Conservation (phyloP, 1,140 invertebrate genomes). For the Vanessa atalanta region DNA sequence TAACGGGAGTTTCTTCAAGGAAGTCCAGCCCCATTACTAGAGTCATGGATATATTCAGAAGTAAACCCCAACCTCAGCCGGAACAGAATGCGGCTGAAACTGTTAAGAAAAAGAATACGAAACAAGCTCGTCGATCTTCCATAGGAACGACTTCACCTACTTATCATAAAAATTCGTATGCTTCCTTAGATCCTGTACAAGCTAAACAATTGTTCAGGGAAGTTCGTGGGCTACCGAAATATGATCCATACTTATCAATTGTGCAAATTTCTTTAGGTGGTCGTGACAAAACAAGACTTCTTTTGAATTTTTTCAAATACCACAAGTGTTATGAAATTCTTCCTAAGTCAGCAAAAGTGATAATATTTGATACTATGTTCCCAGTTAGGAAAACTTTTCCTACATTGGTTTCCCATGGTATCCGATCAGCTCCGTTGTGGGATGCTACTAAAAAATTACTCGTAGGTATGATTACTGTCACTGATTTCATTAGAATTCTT, state of each 20-base stretch:
- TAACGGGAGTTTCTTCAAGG: slow-evolving; percentile 71
- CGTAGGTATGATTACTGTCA: slow-evolving; percentile 75
- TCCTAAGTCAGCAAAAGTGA: slow-evolving; percentile 77
- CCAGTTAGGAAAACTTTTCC: slow-evolving; percentile 76
- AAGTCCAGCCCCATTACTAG: slow-evolving; percentile 74
- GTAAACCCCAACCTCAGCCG: slow-evolving; percentile 62
- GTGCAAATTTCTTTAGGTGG: slow-evolving; percentile 77
- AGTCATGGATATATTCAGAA: slow-evolving; percentile 76
- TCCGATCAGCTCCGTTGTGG: slow-evolving; percentile 74
- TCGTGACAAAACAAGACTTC: slow-evolving; percentile 73
- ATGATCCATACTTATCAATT: slow-evolving; percentile 76
- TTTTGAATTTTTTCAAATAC: slow-evolving; percentile 77
- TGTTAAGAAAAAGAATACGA: slow-evolving; percentile 64
- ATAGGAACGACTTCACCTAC: slow-evolving; percentile 75
- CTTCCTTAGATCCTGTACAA: slow-evolving; percentile 69
- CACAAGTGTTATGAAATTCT: slow-evolving; percentile 77
- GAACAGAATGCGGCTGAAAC: slow-evolving; percentile 54
- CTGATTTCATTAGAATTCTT: slow-evolving; percentile 74
- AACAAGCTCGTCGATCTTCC: slow-evolving; percentile 67
- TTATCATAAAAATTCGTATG: slow-evolving; percentile 77
- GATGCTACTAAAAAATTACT: slow-evolving; percentile 72
- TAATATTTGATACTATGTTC: slow-evolving; percentile 77
- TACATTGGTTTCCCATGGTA: slow-evolving; percentile 73
- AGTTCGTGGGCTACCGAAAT: slow-evolving; percentile 73
- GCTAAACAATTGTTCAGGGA: slow-evolving; percentile 77